Percentiles rank a stretch among this genome's conserved stretches.
Evolutionary conservation across 2,888 invertebrate species (phyloP).

Genomic region (Acholoe squamosa): DNA sequence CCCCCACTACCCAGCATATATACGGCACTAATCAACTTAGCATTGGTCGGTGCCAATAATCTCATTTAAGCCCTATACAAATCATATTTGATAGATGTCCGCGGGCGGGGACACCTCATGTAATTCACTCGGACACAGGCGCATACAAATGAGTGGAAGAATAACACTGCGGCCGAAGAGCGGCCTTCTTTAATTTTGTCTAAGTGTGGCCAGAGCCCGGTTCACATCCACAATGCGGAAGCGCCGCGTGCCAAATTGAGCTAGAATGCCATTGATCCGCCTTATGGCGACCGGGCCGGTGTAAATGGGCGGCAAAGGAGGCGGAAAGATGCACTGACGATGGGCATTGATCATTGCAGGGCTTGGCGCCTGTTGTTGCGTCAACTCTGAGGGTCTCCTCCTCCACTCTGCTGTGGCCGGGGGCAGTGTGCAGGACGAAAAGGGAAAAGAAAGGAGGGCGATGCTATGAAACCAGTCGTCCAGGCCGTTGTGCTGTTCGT

Average conservation of each 20-base stretch:
- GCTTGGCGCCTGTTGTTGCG: slow-evolving; percentile 9
- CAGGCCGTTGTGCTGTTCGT: too few relatives aligned
- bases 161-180: slow-evolving; percentile 6
- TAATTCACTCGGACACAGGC: slow-evolving; percentile 54
- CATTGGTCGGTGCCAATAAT: slow-evolving; percentile 36
- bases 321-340: slow-evolving; percentile 35
- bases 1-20: not conserved
- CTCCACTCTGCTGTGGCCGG: not conserved
- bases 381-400: not conserved
- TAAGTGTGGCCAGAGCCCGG: slow-evolving; percentile 30
- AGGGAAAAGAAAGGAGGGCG: not conserved
- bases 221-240: slow-evolving; percentile 49
- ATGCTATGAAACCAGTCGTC: not conserved
- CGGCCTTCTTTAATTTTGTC: slow-evolving; percentile 56
- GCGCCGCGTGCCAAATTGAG: slow-evolving; percentile 50
- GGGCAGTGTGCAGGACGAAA: not conserved
- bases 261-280: slow-evolving; percentile 30
- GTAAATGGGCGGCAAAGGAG: slow-evolving; percentile 41
- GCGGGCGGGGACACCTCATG: slow-evolving; percentile 36
- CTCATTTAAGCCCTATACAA: slow-evolving; percentile 51
- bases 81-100: slow-evolving; percentile 57
- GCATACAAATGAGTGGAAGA: slow-evolving; percentile 58
- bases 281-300: not conserved
- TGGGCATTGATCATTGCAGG: not conserved
- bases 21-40: slow-evolving; percentile 50